Evolutionary conservation across 2,888 invertebrate species (phyloP).

Genomic region (Athrips mouffetella): DNA sequence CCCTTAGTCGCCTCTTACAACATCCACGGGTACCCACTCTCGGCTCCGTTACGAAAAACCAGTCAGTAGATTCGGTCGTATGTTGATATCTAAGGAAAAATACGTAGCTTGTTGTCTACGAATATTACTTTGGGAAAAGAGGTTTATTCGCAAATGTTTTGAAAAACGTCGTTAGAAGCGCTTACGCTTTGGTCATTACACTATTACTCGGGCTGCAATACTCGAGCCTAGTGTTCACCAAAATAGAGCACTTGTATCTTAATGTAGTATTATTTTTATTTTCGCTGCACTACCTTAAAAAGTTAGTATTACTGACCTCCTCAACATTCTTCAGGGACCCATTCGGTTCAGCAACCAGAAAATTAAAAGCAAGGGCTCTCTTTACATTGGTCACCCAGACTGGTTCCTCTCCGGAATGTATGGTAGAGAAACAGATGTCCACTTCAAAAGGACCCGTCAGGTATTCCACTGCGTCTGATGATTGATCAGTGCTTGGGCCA

Average conservation of each 20-base stretch:
- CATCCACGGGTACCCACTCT: no score
- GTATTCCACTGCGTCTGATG: constrained; percentile 41
- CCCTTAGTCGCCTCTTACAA: no score
- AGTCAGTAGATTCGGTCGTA: background rate
- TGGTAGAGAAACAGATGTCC: constrained; percentile 52
- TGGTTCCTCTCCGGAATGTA: constrained; percentile 70
- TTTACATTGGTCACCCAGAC: constrained; percentile 84
- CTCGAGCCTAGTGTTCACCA: background rate
- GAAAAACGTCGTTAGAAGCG: no score
- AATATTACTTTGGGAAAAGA: no score
- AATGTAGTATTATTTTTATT: background rate
- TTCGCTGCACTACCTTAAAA: background rate
- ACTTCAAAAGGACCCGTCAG: constrained; percentile 59
- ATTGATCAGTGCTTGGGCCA: constrained; percentile 35
- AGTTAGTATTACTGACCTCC: constrained; percentile 40
- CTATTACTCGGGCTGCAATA: no score
- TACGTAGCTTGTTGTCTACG: no score
- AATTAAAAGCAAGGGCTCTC: constrained; percentile 80
- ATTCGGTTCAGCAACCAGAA: constrained; percentile 74
- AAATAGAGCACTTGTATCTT: background rate
- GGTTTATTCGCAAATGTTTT: no score
- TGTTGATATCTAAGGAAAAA: no score
- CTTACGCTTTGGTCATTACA: no score
- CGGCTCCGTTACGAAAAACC: background rate
- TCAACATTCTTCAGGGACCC: constrained; percentile 27